A percentile compares a stretch with the other conserved stretches of the same genome.
Evolutionary conservation across 1,140 invertebrate species (phyloP).

Genomic region (Bursaphelenchus mucronatus): DNA sequence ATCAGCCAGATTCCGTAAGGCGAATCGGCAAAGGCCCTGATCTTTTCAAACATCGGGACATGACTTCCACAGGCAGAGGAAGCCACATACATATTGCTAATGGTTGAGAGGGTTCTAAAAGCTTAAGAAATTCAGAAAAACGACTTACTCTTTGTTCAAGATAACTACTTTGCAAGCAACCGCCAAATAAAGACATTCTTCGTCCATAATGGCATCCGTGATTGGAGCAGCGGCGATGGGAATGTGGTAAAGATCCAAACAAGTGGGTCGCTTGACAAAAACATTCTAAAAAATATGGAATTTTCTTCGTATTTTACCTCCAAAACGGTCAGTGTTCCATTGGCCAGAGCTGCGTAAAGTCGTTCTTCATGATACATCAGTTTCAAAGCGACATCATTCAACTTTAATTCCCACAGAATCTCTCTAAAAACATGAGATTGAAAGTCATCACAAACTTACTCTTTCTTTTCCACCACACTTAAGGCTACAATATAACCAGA

Average conservation of each 20-base stretch:
- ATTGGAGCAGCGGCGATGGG: constrained; percentile 64
- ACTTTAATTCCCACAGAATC: constrained; percentile 63
- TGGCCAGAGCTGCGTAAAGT: constrained; percentile 64
- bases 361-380: constrained; percentile 62
- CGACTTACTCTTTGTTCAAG: constrained; percentile 62
- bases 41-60: constrained; percentile 57
- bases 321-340: constrained; percentile 65
- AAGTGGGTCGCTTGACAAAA: constrained; percentile 41
- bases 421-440: constrained; percentile 48
- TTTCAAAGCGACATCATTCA: constrained; percentile 64
- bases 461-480: constrained; percentile 34
- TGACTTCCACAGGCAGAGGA: constrained; percentile 53
- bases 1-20: constrained; percentile 64
- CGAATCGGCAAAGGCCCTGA: constrained; percentile 44
- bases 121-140: background rate
- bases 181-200: constrained; percentile 64
- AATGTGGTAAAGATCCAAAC: constrained; percentile 64
- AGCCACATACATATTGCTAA: constrained; percentile 63
- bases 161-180: constrained; percentile 64
- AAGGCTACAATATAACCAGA: constrained; percentile 63
- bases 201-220: constrained; percentile 61
- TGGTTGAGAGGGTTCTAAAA: constrained; percentile 62
- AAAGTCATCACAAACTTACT: constrained; percentile 16
- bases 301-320: constrained; percentile 59
- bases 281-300: constrained; percentile 37